Evolutionary conservation across 2,113 vertebrate genomes (phyloP), one percentile per base, ranked within the genome.

Genomic region (Corythornis cristatus): DNA sequence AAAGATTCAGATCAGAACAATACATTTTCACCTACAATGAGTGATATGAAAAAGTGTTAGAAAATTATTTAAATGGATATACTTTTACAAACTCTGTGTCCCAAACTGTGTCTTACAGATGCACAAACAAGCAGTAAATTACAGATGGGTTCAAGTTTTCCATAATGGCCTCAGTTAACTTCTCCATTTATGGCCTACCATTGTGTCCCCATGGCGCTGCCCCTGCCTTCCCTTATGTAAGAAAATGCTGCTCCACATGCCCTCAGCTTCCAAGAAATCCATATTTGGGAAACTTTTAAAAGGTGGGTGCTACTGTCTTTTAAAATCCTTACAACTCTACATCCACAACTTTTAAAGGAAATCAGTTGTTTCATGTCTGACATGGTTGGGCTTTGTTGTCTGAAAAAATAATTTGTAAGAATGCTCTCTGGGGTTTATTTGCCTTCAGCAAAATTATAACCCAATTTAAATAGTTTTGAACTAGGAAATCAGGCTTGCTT

Each of bases 401-500:
- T 78, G 71, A 71, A 61, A 86, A 89, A 93, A 62, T 51, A 82
- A 76, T 71, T 77, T 76, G 73, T 31, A 93, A 86, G 57, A 64
- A 1, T 7, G 35, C 8, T 62, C 88, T 56, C 21, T 76, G 62
- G 21, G 48, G 8, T 83, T 92, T 25, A 46, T 88, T 93, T 71
- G 15, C 13, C 42, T 84, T 92, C 15, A 53, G 25, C 1, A 23
- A 86, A 53, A 54, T 42, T 66, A 6, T 37, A 68, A 53, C 29
- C 7, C 6, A 26, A 21, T 93, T 91, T 72, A 76, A 88, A 71
- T 33, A 60, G 15, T n/a, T 86, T 40, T 74, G 54, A 40, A 15
- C 33, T 33, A 81, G 40, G 17, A 79, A 62, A 58, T 88, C 23
- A 62, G 50, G 19, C 43, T 87, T 86, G 37, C 20, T 78, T 84